phyloP scores from a whole-genome alignment of 2,888 invertebrate genomes.

The Stenurella melanura region DNA sequence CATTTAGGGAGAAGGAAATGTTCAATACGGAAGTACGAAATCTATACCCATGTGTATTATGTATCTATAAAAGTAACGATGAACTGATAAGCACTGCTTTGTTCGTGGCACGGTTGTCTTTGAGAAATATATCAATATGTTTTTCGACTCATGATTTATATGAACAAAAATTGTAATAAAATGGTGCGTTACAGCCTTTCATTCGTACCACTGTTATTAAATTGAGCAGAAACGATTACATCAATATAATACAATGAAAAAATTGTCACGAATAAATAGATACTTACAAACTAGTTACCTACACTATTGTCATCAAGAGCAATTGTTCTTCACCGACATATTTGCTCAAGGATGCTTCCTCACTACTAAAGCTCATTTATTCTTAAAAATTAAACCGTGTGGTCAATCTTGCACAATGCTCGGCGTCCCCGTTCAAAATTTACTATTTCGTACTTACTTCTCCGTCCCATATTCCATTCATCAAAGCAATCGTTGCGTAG shows the following conservation, averaged over 20 bases:
- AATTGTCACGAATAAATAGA: not conserved
- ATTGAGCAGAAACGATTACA: no score
- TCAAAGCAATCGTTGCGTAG: conserved; percentile 49
- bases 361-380: not conserved
- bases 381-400: not conserved
- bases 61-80: no score
- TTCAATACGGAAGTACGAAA: not conserved
- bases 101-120: no score
- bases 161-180: no score
- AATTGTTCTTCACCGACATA: not conserved
- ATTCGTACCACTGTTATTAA: no score
- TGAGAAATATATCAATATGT: no score
- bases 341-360: not conserved
- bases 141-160: no score
- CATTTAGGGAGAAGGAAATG: not conserved
- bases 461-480: conserved; percentile 42
- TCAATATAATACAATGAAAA: not conserved
- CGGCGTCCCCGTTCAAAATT: conserved; percentile 9
- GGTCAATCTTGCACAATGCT: not conserved
- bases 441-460: conserved; percentile 22
- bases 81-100: no score
- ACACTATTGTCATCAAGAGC: not conserved
- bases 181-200: no score
- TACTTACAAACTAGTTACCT: conserved; percentile 2
- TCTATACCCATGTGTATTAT: not conserved